Base-by-base conservation (phyloP, 1,140 invertebrate genomes). In the Drosophila suzukii region DNA sequence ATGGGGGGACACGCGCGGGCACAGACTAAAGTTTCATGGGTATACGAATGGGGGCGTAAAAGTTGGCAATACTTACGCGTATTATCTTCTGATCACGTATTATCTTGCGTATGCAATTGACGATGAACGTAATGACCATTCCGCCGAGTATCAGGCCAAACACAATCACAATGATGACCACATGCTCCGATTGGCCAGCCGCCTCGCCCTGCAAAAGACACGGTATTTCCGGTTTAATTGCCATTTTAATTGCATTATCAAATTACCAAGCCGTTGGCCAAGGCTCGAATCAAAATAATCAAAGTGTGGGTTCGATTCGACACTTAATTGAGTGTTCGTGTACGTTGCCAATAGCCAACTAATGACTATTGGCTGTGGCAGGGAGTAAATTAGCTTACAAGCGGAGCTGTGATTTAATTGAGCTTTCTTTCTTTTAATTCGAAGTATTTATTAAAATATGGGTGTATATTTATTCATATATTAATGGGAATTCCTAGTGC, bases 151-250 rank as follows among this genome's bases (percentile, higher is more conserved):
- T 97, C 24, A 97, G 92, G 12, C 96, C 96, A 90, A 98, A 98
- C 36, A 98, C 95, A n/a, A 97, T 94, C 68, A 98, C 94, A 54
- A 98, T 98, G 72, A 98, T 97, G 75, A 97, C 94, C 83, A 98
- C 97, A 89, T 98, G 96, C 47, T 96, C 95, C 49, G 91, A 91
- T 57, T 86, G 75, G 0, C 59, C 76, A 2, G 46, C 41, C 1
- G 62, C 47, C 32, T 88, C 63, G 7, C n/a, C 55, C 91, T 92
- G 78, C 10, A 58, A 78, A 61, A 41, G 34, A 49, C 10, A n/a
- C 7, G 10, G 13, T 7, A 20, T 20, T 27, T 24, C 13, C 30
- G 12, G 2, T 38, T 43, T 39, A 20, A 60, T 60, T 60, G 46
- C 20, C 38, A 46, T 65, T 56, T 56, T 39, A 49, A 67, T 59